These are phyloP conservation scores for Acrobasis consociella DNA, from an alignment of 2,888 invertebrate genomes.

Conservation along the genomic window DNA sequence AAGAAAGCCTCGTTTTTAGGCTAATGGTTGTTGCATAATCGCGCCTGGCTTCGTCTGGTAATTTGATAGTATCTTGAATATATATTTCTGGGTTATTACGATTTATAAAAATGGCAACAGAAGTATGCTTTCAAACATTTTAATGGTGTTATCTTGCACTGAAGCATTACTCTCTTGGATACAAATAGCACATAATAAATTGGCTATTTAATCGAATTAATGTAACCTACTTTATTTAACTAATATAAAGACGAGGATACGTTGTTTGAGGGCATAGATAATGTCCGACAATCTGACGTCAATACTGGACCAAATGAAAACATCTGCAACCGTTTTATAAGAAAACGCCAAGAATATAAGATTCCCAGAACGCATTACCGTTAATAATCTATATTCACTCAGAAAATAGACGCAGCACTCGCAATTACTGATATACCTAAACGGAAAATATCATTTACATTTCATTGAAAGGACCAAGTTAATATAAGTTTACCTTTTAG, in stretches of 20 bases:
- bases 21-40: conserved; percentile 25
- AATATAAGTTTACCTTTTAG: too few species aligned
- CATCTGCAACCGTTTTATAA: conserved; percentile 34
- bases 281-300: background rate
- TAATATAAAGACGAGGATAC: background rate
- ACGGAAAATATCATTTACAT: too few species aligned
- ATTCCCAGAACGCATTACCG: background rate
- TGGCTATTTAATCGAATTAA: background rate
- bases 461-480: too few species aligned
- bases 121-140: background rate
- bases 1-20: conserved; percentile 25
- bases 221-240: background rate
- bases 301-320: background rate
- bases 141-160: too few species aligned
- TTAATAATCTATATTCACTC: background rate
- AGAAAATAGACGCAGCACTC: too few species aligned
- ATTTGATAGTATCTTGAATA: background rate
- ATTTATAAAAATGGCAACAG: background rate
- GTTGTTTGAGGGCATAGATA: background rate
- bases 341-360: conserved; percentile 34
- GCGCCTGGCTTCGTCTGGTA: conserved; percentile 10
- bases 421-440: too few species aligned
- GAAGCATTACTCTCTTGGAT: too few species aligned
- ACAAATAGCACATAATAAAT: background rate
- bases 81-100: conserved; percentile 17